A percentile compares a stretch with the other conserved stretches of the same genome.
Evolutionary conservation across 1,140 invertebrate species (phyloP).

Genomic region (Drosophila busckii): DNA sequence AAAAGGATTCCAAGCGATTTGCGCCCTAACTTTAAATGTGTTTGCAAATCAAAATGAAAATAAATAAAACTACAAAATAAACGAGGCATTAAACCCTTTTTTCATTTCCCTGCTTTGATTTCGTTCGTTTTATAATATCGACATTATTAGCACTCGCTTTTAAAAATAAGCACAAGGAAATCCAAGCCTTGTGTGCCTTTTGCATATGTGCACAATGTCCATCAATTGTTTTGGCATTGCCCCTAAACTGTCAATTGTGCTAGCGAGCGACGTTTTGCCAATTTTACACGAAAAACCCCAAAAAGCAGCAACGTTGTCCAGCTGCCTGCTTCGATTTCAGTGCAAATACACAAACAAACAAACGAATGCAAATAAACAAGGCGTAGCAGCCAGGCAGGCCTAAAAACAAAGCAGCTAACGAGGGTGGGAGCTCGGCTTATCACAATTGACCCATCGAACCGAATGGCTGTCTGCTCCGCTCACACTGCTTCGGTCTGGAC

Average conservation of each 20-base stretch:
- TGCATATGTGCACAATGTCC: conserved; percentile 49
- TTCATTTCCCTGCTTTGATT: conserved; percentile 10
- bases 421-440: conserved; percentile 35
- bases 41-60: conserved; percentile 2
- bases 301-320: not conserved
- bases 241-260: conserved; percentile 61
- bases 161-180: conserved; percentile 36
- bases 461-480: conserved; percentile 3
- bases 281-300: conserved; percentile 49
- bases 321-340: conserved; percentile 61
- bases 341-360: conserved; percentile 76
- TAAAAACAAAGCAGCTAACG: conserved; percentile 64
- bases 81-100: conserved; percentile 32
- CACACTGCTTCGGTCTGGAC: conserved; percentile 24
- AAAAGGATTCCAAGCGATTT: conserved; percentile 1
- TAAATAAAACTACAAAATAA: conserved; percentile 39
- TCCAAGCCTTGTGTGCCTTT: conserved; percentile 22
- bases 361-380: conserved; percentile 72
- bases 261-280: conserved; percentile 60
- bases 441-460: conserved; percentile 37
- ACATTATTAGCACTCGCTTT: conserved; percentile 45
- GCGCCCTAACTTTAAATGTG: conserved; percentile 2
- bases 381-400: conserved; percentile 40
- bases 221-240: conserved; percentile 45
- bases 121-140: conserved; percentile 10